Evolutionary conservation across 1,140 invertebrate genomes (phyloP), one percentile per base, ranked within the genome.

Genomic region (Cecropterus lyciades): DNA sequence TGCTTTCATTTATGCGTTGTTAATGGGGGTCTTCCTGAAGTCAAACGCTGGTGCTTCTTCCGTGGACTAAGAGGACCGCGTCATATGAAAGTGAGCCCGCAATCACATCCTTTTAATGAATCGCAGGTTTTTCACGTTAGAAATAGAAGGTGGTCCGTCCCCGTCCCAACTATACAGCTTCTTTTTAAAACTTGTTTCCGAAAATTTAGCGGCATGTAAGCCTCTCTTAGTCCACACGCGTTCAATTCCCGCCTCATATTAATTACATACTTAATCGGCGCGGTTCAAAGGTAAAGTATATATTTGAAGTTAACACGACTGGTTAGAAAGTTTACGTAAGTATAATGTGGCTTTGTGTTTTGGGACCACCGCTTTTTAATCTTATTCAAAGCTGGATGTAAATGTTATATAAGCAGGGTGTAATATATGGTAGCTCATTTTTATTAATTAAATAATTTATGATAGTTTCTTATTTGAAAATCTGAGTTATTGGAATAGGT

Each of bases 251-350:
- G 16, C 15, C 16, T 56, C 53, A 56, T 56, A 56, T 56, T 56
- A 56, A 56, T 56, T 42, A 56, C 53, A 42, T 56, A 56, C 53
- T 43, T 56, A 56, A 56, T 56, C 37, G 53, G 53, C 15, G 9
- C 52, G 53, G 53, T 56, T 56, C 53, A 56, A 56, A 56, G 53
- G 37, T 43, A 56, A 56, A 56, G 16, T 16, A 55, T 42, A 43
- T 56, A 43, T 56, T 56, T 56, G 11, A 13, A 56, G 11, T 56
- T 42, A 42, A 56, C 53, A 43, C 33, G 52, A 56, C 27, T 37
- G 52, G 10, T 56, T 56, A 56, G 52, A 56, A 56, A 56, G 52
- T 37, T 33, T 37, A 52, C 52, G 52, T 55, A 42, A 42, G 15
- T 56, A 20, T 20, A 42, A 56, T 42, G 13, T 15, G 15, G 9